Evolutionary conservation across 2,113 vertebrate genomes (phyloP).

Genomic region (Acrocephalus arundinaceus): DNA sequence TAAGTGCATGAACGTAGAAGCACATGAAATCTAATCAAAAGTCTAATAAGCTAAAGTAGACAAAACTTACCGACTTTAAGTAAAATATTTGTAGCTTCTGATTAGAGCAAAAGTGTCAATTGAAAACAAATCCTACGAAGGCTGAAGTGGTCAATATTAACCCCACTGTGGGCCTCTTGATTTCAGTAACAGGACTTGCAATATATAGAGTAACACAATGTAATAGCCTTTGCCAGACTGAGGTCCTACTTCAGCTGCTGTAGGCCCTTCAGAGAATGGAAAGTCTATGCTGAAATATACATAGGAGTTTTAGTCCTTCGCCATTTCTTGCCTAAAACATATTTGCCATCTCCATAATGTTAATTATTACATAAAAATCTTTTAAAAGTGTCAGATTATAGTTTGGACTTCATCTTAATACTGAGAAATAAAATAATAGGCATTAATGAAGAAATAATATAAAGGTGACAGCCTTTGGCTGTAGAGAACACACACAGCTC

Average conservation of each 20-base stretch:
- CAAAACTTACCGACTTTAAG: background rate
- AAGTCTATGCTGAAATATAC: background rate
- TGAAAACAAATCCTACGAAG: background rate
- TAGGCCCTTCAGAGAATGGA: background rate
- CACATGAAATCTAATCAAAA: background rate
- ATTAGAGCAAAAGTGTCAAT: background rate
- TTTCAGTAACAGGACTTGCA: background rate
- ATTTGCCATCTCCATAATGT: background rate
- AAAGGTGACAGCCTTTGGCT: slow-evolving; percentile 36
- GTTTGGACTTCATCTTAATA: slow-evolving; percentile 14
- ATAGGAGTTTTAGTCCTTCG: background rate
- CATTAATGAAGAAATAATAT: slow-evolving; percentile 58
- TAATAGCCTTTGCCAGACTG: background rate
- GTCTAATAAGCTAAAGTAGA: background rate
- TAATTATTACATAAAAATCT: slow-evolving; percentile 40
- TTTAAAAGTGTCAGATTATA: slow-evolving; percentile 27
- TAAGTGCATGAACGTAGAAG: background rate
- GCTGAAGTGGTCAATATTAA: background rate
- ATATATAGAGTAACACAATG: background rate
- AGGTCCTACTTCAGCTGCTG: background rate
- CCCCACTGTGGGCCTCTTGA: background rate
- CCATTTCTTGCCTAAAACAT: slow-evolving; percentile 22
- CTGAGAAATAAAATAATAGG: slow-evolving; percentile 65
- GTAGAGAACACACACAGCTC: slow-evolving; percentile 4
- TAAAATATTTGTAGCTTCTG: background rate